Percentiles rank a stretch among this genome's conserved stretches.
These are phyloP conservation scores for Pachypanchax playfairii DNA, from an alignment of 2,113 vertebrate genomes.

Conservation along the genomic window DNA sequence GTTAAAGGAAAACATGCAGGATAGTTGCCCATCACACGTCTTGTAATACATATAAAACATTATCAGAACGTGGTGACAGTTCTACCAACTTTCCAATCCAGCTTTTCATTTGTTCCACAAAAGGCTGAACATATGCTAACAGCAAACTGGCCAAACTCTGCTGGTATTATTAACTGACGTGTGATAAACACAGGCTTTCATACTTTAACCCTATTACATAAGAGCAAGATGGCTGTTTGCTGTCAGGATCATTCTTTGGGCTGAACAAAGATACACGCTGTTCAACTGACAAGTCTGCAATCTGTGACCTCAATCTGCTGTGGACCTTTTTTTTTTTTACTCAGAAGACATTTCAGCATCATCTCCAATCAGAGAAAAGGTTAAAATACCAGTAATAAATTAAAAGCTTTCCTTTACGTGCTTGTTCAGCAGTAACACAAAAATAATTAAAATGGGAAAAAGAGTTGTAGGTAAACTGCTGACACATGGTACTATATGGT, in stretches of 20 bases:
- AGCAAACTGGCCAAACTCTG: background rate
- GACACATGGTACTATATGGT: constrained; percentile 16
- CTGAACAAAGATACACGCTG: constrained; percentile 49
- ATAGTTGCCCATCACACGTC: too few relatives aligned
- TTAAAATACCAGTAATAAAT: constrained; percentile 53
- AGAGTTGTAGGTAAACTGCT: constrained; percentile 27
- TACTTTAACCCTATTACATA: background rate
- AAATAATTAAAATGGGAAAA: background rate
- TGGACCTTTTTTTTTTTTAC: constrained; percentile 35
- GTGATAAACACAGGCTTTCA: constrained; percentile 3
- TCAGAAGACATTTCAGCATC: constrained; percentile 40
- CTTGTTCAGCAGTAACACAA: background rate
- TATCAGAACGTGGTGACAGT: too few relatives aligned
- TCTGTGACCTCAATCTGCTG: constrained; percentile 35
- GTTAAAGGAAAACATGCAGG: too few relatives aligned
- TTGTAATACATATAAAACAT: too few relatives aligned
- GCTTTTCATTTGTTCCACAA: background rate
- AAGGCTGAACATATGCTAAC: background rate
- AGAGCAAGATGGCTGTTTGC: background rate
- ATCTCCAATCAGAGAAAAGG: constrained; percentile 44
- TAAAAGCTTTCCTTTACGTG: too few relatives aligned
- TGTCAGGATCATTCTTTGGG: constrained; percentile 19
- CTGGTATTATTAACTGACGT: background rate
- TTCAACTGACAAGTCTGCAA: constrained; percentile 20
- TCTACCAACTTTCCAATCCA: background rate